Evolutionary conservation across 2,888 invertebrate species (phyloP), one percentile per base, ranked within the genome.

Genomic region (Camponotus fellah): DNA sequence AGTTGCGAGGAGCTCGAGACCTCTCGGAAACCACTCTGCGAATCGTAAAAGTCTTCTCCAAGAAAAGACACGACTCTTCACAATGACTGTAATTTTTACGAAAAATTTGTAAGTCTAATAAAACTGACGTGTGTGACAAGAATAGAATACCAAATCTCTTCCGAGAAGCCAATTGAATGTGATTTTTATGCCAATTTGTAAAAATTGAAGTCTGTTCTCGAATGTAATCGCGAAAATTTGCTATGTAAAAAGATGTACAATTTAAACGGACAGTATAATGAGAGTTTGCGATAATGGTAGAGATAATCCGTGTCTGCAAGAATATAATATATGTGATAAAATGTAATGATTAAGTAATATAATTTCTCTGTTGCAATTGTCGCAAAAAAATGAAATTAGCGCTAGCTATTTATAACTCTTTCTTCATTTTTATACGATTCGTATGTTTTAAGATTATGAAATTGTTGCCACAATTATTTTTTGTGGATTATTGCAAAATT

Each of bases 1-100:
- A 83, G 82, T 82, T 83, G 62, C n/a, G n/a, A 66, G 12, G 26
- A 40, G 26, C 53, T 64, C 46, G 43, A 46, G 26, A 9, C 46
- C 40, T 37, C 37, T 10, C 32, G 40, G 32, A 60, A 37, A 65
- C 65, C 49, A 34, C 17, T 65, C n/a, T 0, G 79, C 26, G 60
- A 62, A 34, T 79, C 60, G 46, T 37, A 69, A 79, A 69, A 79
- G 17, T 21, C 17, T 26, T 4, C 12, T 17, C 12, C 79, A 43
- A 58, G 43, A 32, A 40, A 34, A 9, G 43, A 37, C 26, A 8
- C 79, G 21, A 46, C 17, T n/a, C n/a, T n/a, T 32, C 21, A 43
- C 21, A 56, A 9, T 10, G 26, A 53, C 26, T 26, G 56, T 66
- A 68, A 77, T 58, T 60, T 60, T 71, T 71, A 62, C 60, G 46